Percentiles rank a stretch among this genome's conserved stretches.
These are phyloP conservation scores for Silurus lanzhouensis DNA, from an alignment of 2,797 vertebrate genomes.

Conservation along the genomic window DNA sequence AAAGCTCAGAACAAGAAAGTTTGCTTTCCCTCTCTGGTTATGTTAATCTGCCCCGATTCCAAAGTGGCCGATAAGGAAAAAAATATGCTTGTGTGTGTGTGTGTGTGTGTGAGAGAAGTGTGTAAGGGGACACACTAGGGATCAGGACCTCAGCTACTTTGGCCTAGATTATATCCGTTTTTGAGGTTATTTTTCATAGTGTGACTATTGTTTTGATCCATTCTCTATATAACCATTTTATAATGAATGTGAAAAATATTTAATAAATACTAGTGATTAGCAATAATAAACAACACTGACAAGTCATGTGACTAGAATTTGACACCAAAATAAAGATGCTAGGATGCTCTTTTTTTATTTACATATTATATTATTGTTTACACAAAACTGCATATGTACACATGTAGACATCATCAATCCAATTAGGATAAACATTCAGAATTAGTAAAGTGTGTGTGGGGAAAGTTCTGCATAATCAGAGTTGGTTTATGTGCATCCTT, in stretches of 20 bases:
- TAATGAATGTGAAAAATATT: not conserved
- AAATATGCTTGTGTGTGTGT: not conserved
- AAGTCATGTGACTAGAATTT: not conserved
- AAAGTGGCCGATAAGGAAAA: conserved; percentile 37
- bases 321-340: too few relatives aligned
- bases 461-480: not conserved
- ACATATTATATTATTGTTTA: too few relatives aligned
- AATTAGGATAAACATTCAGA: not conserved
- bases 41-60: conserved; percentile 39
- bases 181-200: not conserved
- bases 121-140: not conserved
- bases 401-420: not conserved
- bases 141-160: not conserved
- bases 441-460: not conserved
- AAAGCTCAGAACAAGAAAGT: conserved; percentile 41
- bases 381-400: too few relatives aligned
- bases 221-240: too few relatives aligned
- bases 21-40: conserved; percentile 20
- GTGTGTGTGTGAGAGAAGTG: not conserved
- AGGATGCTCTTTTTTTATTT: too few relatives aligned
- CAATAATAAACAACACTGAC: not conserved
- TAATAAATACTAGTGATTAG: not conserved
- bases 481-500: not conserved
- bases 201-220: not conserved
- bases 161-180: not conserved